Evolutionary conservation across 2,797 vertebrate species (phyloP), one percentile per base, ranked within the genome.

Genomic region (Gouania willdenowi): DNA sequence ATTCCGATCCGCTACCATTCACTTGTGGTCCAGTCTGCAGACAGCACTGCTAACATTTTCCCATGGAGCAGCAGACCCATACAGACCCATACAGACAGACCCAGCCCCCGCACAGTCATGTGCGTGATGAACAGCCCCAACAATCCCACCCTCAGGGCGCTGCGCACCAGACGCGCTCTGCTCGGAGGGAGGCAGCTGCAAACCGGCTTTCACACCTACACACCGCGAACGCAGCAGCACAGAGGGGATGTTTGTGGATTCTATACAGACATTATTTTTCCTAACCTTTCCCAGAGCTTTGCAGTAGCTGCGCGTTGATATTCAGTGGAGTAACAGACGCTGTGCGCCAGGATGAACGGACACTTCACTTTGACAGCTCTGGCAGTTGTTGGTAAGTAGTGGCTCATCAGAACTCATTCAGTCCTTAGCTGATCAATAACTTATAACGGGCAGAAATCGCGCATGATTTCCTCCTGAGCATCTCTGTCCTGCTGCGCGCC

Each of bases 371-470:
- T 68, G 52, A 60, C 64, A 43, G 3, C 70, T 23, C 33, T 12
- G 10, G 26, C 71, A 19, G 39, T 57, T 14, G 17, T 24, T 8
- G 76, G 84, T 86, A 38, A 80, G 84, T 82, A 24, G 42, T 1
- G 6, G 4, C 4, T 7, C 1, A 1, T 2, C 4, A 3, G 5
- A 18, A n/a, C 2, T 19, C 6, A 1, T 5, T 20, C 2, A 20
- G 20, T 20, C 5, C n/a, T n/a, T n/a, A n/a, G n/a, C n/a, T n/a
- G n/a, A n/a, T 14, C 6, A 19, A 20, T 19, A 6, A 6, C 1
- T 20, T 5, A 5, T 19, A 19, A 1, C 6, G 5, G 19, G 19
- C 5, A 2, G 6, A 20, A 20, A 20, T n/a, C 26, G 26, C 10
- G 2, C 7, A 30, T 11, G 8, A 2, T 3, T 1, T 20, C 7